Evolutionary conservation across 2,797 vertebrate genomes (phyloP), one percentile per base, ranked within the genome.

Genomic region (Tachyglossus aculeatus): DNA sequence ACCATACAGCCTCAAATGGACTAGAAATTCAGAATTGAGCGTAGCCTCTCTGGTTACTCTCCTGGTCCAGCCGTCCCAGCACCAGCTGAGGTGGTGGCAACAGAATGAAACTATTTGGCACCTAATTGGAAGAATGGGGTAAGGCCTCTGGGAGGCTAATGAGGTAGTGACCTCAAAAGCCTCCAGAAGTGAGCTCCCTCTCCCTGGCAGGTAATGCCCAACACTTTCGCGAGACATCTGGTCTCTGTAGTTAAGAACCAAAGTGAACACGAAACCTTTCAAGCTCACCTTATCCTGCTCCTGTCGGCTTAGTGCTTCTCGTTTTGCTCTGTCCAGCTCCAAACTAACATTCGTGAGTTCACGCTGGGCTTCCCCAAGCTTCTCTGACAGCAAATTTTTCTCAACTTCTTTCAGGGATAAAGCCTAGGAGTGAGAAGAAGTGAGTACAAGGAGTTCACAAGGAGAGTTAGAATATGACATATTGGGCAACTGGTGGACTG

Each of bases 351-450:
- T 79, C 27, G 82, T 83, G 61, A 95, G 85, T 50, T 94, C 90
- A 52, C 84, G 80, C 31, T 89, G 83, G 37, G 93, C 77, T 3
- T 80, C 65, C 16, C 78, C 79, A 15, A 96, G 81, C 60, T 89
- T 90, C 66, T 94, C 89, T 2, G 36, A 58, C 33, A 96, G 81
- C 34, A 74, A 70, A 22, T 69, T 89, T 76, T 88, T 93, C 77
- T 96, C 94, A 1, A 73, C 78, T 68, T 95, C 95, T 65, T 91
- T 95, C 70, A 91, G 87, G 52, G 91, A 92, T 67, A 95, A 80
- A 47, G 88, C 93, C 95, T 96, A 84, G 19, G 29, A n/a, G 31
- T 3, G 27, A 60, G 2, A n/a, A 5, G 27, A 31, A 24, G 33
- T 15, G 8, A 53, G 19, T 16, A 22, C 22, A 56, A 6, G 9